phyloP scores from a whole-genome alignment of 2,113 vertebrate genomes.

The Ia io region DNA sequence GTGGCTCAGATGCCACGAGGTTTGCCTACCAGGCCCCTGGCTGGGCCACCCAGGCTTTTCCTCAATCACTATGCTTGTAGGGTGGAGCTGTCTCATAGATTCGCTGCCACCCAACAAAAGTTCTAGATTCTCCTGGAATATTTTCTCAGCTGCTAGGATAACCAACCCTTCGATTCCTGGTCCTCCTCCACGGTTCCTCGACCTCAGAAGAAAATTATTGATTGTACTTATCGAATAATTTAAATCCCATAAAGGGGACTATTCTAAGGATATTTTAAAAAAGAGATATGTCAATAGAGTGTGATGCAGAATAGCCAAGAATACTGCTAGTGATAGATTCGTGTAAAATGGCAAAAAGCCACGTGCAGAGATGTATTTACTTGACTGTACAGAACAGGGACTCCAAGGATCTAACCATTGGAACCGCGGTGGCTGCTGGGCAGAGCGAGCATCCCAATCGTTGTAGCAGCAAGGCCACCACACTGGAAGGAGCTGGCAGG shows the following conservation, averaged over 20 bases:
- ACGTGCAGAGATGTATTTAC: too few relatives aligned
- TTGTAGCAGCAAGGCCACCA: fast-evolving
- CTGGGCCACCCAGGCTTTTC: background rate
- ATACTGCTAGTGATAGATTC: too few relatives aligned
- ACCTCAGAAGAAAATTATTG: background rate
- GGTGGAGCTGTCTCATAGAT: background rate
- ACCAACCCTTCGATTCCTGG: background rate
- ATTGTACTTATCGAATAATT: background rate
- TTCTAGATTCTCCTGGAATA: background rate
- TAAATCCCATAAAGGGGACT: background rate
- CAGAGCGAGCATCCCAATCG: fast-evolving
- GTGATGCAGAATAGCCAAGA: background rate
- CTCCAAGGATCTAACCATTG: background rate
- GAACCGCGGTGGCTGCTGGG: background rate
- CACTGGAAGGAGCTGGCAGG: background rate
- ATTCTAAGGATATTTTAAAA: background rate
- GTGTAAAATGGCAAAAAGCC: background rate
- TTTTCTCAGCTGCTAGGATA: background rate
- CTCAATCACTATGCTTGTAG: background rate
- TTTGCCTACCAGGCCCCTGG: background rate
- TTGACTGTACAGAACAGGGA: background rate
- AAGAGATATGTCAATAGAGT: background rate
- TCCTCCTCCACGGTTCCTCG: background rate
- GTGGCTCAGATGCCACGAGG: fast-evolving
- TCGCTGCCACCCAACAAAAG: background rate